Conservation (phyloP, 2,888 invertebrate species). For the Acleris emargana region DNA sequence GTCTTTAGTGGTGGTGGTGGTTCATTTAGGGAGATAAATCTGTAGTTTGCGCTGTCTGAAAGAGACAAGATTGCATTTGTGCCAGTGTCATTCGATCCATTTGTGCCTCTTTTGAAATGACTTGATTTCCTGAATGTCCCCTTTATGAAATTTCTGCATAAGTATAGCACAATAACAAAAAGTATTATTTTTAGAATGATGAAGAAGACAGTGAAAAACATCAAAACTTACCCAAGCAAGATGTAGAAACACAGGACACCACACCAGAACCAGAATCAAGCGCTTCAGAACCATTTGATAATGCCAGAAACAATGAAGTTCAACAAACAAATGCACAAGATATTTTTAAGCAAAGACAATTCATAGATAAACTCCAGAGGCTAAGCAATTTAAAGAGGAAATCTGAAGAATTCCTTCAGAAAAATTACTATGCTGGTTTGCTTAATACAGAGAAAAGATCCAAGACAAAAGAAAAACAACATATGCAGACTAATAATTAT, state of each 20-base stretch:
- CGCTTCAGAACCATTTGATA: slow-evolving; percentile 63
- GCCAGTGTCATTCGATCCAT: too few species aligned
- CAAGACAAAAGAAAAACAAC: slow-evolving; percentile 69
- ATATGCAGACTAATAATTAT: slow-evolving; percentile 58
- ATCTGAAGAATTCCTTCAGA: slow-evolving; percentile 76
- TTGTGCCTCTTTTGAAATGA: too few species aligned
- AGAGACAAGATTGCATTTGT: too few species aligned
- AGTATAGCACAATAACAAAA: too few species aligned
- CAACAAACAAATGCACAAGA: slow-evolving; percentile 63
- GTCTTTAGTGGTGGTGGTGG: too few species aligned
- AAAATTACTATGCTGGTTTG: slow-evolving; percentile 70
- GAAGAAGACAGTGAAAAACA: slow-evolving; percentile 68
- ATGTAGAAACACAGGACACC: slow-evolving; percentile 56
- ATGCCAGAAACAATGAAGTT: slow-evolving; percentile 55
- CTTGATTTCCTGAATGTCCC: too few species aligned
- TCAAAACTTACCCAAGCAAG: slow-evolving; percentile 65
- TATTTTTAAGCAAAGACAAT: slow-evolving; percentile 69
- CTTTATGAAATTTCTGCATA: too few species aligned
- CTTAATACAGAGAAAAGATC: slow-evolving; percentile 69
- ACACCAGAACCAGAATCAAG: slow-evolving; percentile 64
- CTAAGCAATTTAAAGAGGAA: slow-evolving; percentile 75
- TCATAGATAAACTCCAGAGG: slow-evolving; percentile 75
- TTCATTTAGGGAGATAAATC: too few species aligned
- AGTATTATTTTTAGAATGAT: slow-evolving; percentile 61
- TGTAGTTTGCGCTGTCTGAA: too few species aligned